Percentiles rank a stretch among this genome's conserved stretches.
Conservation (phyloP, 1,140 invertebrate species). For the Patella vulgata region DNA sequence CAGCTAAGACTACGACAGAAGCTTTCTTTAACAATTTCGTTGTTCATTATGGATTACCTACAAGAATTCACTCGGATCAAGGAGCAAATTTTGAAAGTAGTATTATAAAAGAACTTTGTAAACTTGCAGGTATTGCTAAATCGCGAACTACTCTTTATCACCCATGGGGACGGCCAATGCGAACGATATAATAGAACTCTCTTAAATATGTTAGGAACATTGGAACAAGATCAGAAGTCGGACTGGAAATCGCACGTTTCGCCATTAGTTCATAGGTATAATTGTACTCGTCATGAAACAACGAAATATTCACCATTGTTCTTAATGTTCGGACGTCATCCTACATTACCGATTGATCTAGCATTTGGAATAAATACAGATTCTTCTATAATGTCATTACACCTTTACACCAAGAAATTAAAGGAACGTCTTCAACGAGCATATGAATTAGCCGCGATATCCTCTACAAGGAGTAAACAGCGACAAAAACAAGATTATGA, state of each 20-base stretch:
- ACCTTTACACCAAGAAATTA: slow-evolving; percentile 9
- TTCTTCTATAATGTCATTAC: no score
- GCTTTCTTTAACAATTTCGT: slow-evolving; percentile 18
- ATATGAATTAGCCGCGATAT: slow-evolving; percentile 7
- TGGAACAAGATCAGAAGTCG: slow-evolving; percentile 8
- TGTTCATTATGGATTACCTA: slow-evolving; percentile 20
- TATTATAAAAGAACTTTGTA: slow-evolving; percentile 20
- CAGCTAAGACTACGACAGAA: slow-evolving; percentile 20
- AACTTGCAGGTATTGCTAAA: slow-evolving; percentile 8
- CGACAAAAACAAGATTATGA: background rate
- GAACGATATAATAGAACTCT: slow-evolving; percentile 24
- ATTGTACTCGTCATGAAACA: slow-evolving; percentile 19
- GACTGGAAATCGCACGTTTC: slow-evolving; percentile 19
- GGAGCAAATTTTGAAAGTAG: slow-evolving; percentile 24
- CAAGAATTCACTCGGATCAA: slow-evolving; percentile 15
- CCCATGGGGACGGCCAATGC: slow-evolving; percentile 16
- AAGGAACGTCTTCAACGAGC: slow-evolving; percentile 6
- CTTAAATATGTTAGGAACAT: slow-evolving; percentile 19
- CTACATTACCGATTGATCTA: slow-evolving; percentile 19
- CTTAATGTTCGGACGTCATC: slow-evolving; percentile 29
- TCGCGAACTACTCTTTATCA: slow-evolving; percentile 22
- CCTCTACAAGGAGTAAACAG: background rate
- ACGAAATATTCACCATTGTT: slow-evolving; percentile 17
- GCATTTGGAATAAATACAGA: slow-evolving; percentile 4
- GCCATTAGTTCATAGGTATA: slow-evolving; percentile 25